A percentile compares a stretch with the other conserved stretches of the same genome.
Evolutionary conservation across 1,140 invertebrate genomes (phyloP).

Genomic region (Plectus sambesii): DNA sequence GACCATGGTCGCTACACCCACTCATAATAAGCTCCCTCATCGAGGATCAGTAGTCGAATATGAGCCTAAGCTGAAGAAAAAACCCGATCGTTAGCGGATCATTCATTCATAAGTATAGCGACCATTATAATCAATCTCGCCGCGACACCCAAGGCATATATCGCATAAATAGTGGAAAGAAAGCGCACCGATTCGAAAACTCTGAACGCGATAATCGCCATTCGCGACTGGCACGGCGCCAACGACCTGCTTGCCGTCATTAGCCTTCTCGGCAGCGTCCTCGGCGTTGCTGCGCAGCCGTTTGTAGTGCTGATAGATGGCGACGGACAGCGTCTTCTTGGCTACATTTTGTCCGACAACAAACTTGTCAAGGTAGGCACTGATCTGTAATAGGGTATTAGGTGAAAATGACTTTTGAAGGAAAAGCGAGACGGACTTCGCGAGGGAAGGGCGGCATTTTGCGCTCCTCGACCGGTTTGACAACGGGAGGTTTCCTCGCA

Average conservation of each 20-base stretch:
- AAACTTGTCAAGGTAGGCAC: slow-evolving; percentile 83
- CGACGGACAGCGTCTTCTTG: slow-evolving; percentile 95
- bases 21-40: too few relatives aligned
- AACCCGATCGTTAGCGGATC: too few relatives aligned
- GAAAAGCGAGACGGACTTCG: slow-evolving; percentile 10
- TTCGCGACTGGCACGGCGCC: too few relatives aligned
- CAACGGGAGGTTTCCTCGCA: slow-evolving; percentile 9
- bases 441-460: slow-evolving; percentile 22
- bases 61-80: too few relatives aligned
- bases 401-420: slow-evolving; percentile 20
- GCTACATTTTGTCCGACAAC: slow-evolving; percentile 97
- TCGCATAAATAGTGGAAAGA: too few relatives aligned
- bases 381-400: slow-evolving; percentile 66
- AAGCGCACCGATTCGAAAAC: too few relatives aligned
- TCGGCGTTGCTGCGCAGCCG: slow-evolving; percentile 86
- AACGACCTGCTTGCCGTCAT: slow-evolving; percentile 19
- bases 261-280: slow-evolving; percentile 25
- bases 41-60: too few relatives aligned
- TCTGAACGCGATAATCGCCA: too few relatives aligned
- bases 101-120: too few relatives aligned
- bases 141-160: too few relatives aligned
- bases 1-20: too few relatives aligned
- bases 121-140: too few relatives aligned
- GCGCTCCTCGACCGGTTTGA: slow-evolving; percentile 14
- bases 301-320: slow-evolving; percentile 98